Conservation (phyloP, 1,140 invertebrate species). For the Hetaerina americana region DNA sequence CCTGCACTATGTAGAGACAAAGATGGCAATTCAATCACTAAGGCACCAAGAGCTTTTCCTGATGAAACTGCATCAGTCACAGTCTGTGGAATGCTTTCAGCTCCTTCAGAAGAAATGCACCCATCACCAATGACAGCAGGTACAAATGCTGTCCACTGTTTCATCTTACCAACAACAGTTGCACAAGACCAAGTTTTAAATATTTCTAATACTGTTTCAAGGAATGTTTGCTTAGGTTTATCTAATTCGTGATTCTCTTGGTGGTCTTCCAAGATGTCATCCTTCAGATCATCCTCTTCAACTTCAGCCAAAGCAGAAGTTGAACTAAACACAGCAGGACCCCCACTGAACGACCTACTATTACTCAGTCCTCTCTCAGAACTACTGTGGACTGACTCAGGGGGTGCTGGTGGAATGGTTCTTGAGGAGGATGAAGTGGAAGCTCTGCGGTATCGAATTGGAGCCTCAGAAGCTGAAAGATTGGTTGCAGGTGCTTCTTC, state of each 20-base stretch:
- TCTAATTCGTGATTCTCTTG: background rate
- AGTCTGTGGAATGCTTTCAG: background rate
- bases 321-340: background rate
- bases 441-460: background rate
- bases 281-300: background rate
- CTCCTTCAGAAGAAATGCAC: background rate
- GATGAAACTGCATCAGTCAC: background rate
- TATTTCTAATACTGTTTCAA: background rate
- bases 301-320: background rate
- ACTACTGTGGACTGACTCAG: background rate
- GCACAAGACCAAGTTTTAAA: background rate
- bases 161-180: background rate
- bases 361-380: background rate
- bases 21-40: background rate
- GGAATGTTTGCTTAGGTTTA: background rate
- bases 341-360: background rate
- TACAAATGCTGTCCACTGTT: background rate
- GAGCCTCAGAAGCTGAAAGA: background rate
- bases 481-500: background rate
- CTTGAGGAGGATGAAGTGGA: background rate
- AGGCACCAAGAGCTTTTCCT: background rate
- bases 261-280: background rate
- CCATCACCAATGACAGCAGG: background rate
- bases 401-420: background rate
- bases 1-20: background rate